These are phyloP conservation scores for Pangasius djambal DNA, from an alignment of 2,797 vertebrate species.

Conservation along the genomic window DNA sequence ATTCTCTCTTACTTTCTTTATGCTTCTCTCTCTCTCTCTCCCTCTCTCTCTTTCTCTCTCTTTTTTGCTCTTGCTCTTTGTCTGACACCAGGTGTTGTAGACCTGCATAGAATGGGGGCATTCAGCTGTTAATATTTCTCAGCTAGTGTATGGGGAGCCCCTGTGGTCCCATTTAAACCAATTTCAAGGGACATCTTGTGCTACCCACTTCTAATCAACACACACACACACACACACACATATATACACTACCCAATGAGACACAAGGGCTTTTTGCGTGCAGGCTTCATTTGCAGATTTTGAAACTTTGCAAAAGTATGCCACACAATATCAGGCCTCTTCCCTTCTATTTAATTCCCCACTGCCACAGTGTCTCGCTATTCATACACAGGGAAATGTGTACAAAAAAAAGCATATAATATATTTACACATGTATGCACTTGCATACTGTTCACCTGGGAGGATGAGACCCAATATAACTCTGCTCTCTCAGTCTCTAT, in stretches of 20 bases:
- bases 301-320: conserved; percentile 59
- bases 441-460: conserved; percentile 43
- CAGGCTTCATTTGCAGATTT: conserved; percentile 57
- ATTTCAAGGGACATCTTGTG: conserved; percentile 40
- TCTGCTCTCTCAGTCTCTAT: conserved; percentile 21
- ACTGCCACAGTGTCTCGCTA: conserved; percentile 25
- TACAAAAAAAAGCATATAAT: conserved; percentile 45
- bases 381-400: conserved; percentile 38
- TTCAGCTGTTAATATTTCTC: conserved; percentile 70
- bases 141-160: conserved; percentile 48
- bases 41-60: background rate
- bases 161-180: conserved; percentile 57
- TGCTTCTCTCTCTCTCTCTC: background rate
- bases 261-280: conserved; percentile 50
- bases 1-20: conserved; percentile 14
- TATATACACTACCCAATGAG: conserved; percentile 19
- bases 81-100: conserved; percentile 48
- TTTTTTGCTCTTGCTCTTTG: background rate
- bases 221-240: background rate
- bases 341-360: conserved; percentile 54
- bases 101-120: conserved; percentile 52
- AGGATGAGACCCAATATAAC: conserved; percentile 29
- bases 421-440: conserved; percentile 48
- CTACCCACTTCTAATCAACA: conserved; percentile 39
- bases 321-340: conserved; percentile 51